Percentiles rank a stretch among this genome's conserved stretches.
Evolutionary conservation across 2,888 invertebrate genomes (phyloP).

Genomic region (Ormyrus pomaceus): DNA sequence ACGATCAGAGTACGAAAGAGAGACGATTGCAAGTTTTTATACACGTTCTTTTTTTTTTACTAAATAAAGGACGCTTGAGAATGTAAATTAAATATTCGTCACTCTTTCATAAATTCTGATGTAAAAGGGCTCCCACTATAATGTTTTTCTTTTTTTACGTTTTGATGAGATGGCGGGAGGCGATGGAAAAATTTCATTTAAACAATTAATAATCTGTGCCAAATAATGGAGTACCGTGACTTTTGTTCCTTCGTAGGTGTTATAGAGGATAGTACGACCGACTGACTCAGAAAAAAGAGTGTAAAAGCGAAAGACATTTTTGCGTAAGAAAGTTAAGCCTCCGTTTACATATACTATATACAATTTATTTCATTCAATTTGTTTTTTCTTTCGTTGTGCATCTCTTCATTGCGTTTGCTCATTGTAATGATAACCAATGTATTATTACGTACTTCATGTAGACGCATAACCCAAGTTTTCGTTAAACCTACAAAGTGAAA

Average conservation of each 20-base stretch:
- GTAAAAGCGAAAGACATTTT: conserved; percentile 38
- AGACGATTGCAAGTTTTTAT: conserved; percentile 28
- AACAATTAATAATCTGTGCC: conserved; percentile 72
- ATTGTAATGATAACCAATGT: conserved; percentile 40
- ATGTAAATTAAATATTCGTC: conserved; percentile 29
- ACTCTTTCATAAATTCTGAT: conserved; percentile 29
- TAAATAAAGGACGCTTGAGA: conserved; percentile 1
- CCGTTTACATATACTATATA: conserved; percentile 39
- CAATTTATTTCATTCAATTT: conserved; percentile 40
- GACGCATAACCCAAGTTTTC: conserved; percentile 29
- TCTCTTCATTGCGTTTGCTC: conserved; percentile 42
- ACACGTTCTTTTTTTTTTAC: conserved; percentile 25
- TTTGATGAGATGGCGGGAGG: conserved; percentile 52
- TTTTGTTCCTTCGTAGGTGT: conserved; percentile 72
- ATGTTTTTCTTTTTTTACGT: conserved; percentile 53
- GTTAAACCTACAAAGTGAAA: conserved; percentile 1
- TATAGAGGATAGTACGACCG: conserved; percentile 60
- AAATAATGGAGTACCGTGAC: conserved; percentile 73
- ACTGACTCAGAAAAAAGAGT: conserved; percentile 51
- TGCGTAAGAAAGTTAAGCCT: conserved; percentile 30
- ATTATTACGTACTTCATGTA: conserved; percentile 26
- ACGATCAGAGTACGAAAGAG: conserved; percentile 41
- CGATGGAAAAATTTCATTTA: conserved; percentile 50
- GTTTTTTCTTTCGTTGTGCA: conserved; percentile 40
- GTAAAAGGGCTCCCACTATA: conserved; percentile 41